Conservation (phyloP, 2,888 invertebrate genomes). For the Drosophila glabriapex region DNA sequence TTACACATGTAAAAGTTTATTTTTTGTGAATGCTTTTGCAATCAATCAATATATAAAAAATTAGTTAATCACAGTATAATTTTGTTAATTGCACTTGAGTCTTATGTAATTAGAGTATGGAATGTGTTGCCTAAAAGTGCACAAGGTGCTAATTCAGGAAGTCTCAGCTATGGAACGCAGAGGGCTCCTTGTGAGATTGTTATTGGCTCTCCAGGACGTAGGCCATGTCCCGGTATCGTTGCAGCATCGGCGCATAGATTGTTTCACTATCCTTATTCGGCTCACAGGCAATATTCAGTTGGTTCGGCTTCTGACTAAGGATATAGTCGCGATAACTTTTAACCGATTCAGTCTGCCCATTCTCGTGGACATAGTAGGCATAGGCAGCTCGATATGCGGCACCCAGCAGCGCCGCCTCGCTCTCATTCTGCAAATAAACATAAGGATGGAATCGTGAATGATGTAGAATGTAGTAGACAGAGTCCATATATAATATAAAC, state of each 20-base stretch:
- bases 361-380: slow-evolving; percentile 84
- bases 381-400: slow-evolving; percentile 91
- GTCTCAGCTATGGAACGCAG: slow-evolving; percentile 12
- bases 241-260: slow-evolving; percentile 91
- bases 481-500: neutral
- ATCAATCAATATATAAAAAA: slow-evolving; percentile 64
- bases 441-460: fast-evolving
- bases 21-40: slow-evolving; percentile 61
- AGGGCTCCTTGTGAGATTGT: slow-evolving; percentile 12
- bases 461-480: too few species aligned
- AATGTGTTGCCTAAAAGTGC: slow-evolving; percentile 32
- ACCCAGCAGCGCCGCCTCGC: slow-evolving; percentile 95
- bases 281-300: slow-evolving; percentile 88
- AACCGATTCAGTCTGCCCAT: slow-evolving; percentile 51
- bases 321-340: slow-evolving; percentile 82
- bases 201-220: slow-evolving; percentile 62
- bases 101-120: slow-evolving; percentile 45
- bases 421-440: slow-evolving; percentile 87
- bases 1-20: slow-evolving; percentile 53
- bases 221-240: slow-evolving; percentile 88
- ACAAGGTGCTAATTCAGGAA: slow-evolving; percentile 8
- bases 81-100: slow-evolving; percentile 76
- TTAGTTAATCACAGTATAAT: slow-evolving; percentile 69
- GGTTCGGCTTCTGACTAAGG: slow-evolving; percentile 79
- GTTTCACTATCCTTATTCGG: slow-evolving; percentile 91